Conservation (phyloP, 2,888 invertebrate genomes). For the Melikaiella ostensackeni region DNA sequence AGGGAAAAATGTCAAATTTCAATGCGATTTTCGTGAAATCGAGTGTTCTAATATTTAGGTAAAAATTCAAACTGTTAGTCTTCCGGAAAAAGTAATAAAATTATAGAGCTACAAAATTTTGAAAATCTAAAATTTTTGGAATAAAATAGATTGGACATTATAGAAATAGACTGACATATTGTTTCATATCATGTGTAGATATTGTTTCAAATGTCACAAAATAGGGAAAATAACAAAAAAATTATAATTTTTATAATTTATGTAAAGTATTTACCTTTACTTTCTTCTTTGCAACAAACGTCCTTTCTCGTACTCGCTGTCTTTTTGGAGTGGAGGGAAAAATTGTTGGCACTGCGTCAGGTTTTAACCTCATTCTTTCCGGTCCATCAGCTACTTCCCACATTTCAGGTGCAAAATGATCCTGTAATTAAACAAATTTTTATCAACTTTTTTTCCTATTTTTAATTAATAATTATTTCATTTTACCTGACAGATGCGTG, state of each 20-base stretch:
- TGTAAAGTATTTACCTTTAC: constrained; percentile 7
- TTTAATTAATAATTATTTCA: neutral
- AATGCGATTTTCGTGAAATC: neutral
- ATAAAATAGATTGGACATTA: neutral
- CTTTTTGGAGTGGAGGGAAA: constrained; percentile 7
- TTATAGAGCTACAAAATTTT: too few species aligned
- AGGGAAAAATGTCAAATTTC: too few species aligned
- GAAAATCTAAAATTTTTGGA: neutral
- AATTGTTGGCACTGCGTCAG: neutral
- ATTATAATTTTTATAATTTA: too few species aligned
- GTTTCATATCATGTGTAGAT: too few species aligned
- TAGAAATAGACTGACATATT: too few species aligned
- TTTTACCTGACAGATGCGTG: neutral
- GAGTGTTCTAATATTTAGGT: neutral
- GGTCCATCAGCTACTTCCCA: too few species aligned
- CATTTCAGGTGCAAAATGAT: too few species aligned
- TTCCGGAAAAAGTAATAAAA: too few species aligned
- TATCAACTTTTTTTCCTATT: too few species aligned
- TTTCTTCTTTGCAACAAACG: constrained; percentile 1
- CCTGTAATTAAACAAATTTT: too few species aligned
- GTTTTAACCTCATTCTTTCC: constrained; percentile 7
- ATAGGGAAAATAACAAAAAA: neutral
- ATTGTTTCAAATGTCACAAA: neutral
- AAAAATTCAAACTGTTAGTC: too few species aligned
- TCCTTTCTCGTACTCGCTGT: neutral